These are phyloP conservation scores for Liasis olivaceus DNA, from an alignment of 2,797 vertebrate genomes.

Conservation along the genomic window DNA sequence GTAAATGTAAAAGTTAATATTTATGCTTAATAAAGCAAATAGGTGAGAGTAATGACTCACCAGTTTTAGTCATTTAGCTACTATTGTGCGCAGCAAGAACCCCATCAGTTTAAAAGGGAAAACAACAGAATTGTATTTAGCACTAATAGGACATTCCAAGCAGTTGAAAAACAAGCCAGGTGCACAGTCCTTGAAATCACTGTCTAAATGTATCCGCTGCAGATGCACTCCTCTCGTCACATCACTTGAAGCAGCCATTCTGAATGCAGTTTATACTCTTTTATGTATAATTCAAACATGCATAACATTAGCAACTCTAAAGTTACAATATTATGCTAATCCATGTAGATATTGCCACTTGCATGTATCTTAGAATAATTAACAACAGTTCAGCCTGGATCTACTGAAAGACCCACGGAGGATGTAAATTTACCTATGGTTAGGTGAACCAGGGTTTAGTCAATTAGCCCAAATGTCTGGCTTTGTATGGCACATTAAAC, in stretches of 20 bases:
- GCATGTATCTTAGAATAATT: not conserved
- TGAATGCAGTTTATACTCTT: not conserved
- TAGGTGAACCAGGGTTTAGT: not conserved
- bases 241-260: not conserved
- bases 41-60: not conserved
- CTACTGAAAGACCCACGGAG: not conserved
- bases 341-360: not conserved
- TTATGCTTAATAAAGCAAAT: constrained; percentile 3
- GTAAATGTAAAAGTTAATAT: not conserved
- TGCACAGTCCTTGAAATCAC: not conserved
- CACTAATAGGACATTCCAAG: not conserved
- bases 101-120: not conserved
- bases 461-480: not conserved
- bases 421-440: not conserved
- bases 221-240: not conserved
- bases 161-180: not conserved
- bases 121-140: not conserved
- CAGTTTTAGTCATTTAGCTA: not conserved
- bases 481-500: not conserved
- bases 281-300: not conserved
- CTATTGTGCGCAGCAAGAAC: not conserved
- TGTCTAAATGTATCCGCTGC: not conserved
- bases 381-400: not conserved
- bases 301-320: not conserved
- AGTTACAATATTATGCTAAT: not conserved